phyloP scores from a whole-genome alignment of 2,888 invertebrate genomes.

The Tetragonula carbonaria region DNA sequence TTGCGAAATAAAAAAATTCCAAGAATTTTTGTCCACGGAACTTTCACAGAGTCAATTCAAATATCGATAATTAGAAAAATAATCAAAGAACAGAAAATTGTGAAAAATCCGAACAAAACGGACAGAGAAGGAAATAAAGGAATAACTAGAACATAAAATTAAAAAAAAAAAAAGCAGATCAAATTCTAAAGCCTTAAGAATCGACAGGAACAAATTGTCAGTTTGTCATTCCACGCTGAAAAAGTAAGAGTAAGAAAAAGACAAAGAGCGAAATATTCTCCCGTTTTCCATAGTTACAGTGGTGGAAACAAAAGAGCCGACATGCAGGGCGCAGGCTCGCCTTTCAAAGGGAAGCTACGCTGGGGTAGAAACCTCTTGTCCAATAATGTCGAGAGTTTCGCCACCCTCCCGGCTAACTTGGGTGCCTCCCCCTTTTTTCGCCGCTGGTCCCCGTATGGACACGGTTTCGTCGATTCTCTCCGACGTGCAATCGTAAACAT shows the following conservation, averaged over 20 bases:
- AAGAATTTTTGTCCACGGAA: too few relatives aligned
- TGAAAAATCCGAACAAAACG: too few relatives aligned
- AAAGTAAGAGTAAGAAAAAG: too few relatives aligned
- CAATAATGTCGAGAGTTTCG: constrained; percentile 57
- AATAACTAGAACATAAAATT: too few relatives aligned
- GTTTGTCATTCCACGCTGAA: constrained; percentile 2
- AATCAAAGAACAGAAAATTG: too few relatives aligned
- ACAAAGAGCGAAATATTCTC: neutral
- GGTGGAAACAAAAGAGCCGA: constrained; percentile 48
- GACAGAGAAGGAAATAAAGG: too few relatives aligned
- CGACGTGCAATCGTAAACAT: constrained; percentile 32
- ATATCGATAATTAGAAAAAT: too few relatives aligned
- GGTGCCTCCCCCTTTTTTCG: constrained; percentile 51
- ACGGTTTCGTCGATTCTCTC: constrained; percentile 31
- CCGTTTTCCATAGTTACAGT: constrained; percentile 45
- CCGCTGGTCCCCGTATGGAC: constrained; percentile 25
- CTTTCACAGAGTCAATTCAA: too few relatives aligned
- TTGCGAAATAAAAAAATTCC: too few relatives aligned
- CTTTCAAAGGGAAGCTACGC: constrained; percentile 25
- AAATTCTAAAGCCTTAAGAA: neutral
- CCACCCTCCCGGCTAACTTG: constrained; percentile 37
- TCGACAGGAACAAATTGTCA: neutral
- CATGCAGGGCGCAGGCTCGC: constrained; percentile 54
- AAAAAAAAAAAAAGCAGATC: neutral
- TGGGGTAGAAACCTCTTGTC: constrained; percentile 46